A percentile compares a stretch with the other conserved stretches of the same genome.
phyloP scores from a whole-genome alignment of 1,140 invertebrate genomes.

The Elymnias hypermnestra region DNA sequence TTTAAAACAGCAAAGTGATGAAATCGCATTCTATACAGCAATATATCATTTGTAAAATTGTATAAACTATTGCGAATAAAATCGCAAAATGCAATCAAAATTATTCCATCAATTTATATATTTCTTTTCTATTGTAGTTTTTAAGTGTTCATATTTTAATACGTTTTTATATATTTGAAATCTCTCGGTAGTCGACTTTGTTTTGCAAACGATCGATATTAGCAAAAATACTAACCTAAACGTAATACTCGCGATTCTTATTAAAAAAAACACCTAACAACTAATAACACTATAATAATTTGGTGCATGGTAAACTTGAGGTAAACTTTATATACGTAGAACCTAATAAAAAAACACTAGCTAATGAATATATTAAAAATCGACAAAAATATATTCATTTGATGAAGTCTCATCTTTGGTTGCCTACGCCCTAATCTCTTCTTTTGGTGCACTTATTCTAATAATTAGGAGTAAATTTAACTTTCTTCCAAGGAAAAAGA shows the following conservation, averaged over 20 bases:
- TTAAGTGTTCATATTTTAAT: no score
- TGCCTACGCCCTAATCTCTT: slow-evolving; percentile 49
- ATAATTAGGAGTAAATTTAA: not conserved
- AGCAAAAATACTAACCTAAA: slow-evolving; percentile 30
- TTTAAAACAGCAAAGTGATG: no score
- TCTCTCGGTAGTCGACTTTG: not conserved
- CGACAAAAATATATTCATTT: slow-evolving; percentile 58
- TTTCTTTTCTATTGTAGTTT: no score
- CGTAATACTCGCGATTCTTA: slow-evolving; percentile 38
- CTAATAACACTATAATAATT: slow-evolving; percentile 50
- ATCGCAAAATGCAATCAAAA: no score
- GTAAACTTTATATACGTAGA: slow-evolving; percentile 36
- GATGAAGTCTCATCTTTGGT: slow-evolving; percentile 72
- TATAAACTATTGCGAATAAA: no score
- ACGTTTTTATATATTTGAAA: no score
- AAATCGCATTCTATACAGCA: no score
- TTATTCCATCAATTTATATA: no score
- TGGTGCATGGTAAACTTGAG: slow-evolving; percentile 74
- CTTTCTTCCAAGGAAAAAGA: slow-evolving; percentile 5
- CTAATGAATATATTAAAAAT: slow-evolving; percentile 47
- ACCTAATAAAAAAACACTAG: slow-evolving; percentile 21
- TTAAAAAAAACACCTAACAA: slow-evolving; percentile 21
- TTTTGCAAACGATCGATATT: not conserved
- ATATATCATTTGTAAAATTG: no score
- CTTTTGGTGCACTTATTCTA: slow-evolving; percentile 51